A percentile compares a stretch with the other conserved stretches of the same genome.
These are phyloP conservation scores for Leucosticte australis DNA, from an alignment of 2,113 vertebrate genomes.

Conservation along the genomic window DNA sequence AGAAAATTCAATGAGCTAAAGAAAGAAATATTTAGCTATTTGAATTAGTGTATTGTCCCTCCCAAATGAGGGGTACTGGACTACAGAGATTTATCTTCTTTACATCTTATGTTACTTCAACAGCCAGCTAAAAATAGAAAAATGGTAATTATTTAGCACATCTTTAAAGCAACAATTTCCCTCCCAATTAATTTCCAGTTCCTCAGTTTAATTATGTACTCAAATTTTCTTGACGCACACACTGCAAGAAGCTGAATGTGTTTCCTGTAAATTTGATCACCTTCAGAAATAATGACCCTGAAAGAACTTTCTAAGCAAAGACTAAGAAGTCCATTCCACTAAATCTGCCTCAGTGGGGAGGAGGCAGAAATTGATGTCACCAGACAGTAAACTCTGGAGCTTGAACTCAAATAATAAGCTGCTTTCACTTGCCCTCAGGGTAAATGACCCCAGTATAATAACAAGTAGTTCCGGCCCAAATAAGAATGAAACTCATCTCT, in stretches of 20 bases:
- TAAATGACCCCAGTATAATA: background rate
- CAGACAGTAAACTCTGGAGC: background rate
- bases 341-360: background rate
- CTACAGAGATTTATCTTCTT: background rate
- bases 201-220: constrained; percentile 50
- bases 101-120: background rate
- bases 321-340: background rate
- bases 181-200: constrained; percentile 56
- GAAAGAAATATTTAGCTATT: background rate
- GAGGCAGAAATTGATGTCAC: background rate
- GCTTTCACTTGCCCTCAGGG: background rate
- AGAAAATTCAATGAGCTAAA: background rate
- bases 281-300: background rate
- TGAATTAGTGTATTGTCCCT: background rate
- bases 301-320: background rate
- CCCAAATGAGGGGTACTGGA: background rate
- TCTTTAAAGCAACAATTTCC: constrained; percentile 41
- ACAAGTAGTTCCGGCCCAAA: background rate
- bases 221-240: background rate
- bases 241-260: background rate
- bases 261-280: constrained; percentile 31
- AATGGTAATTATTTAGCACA: constrained; percentile 35
- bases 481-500: background rate
- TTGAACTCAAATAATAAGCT: background rate
- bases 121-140: constrained; percentile 10